Evolutionary conservation across 2,888 invertebrate genomes (phyloP), one percentile per base, ranked within the genome.

Genomic region (Nebria brevicollis): DNA sequence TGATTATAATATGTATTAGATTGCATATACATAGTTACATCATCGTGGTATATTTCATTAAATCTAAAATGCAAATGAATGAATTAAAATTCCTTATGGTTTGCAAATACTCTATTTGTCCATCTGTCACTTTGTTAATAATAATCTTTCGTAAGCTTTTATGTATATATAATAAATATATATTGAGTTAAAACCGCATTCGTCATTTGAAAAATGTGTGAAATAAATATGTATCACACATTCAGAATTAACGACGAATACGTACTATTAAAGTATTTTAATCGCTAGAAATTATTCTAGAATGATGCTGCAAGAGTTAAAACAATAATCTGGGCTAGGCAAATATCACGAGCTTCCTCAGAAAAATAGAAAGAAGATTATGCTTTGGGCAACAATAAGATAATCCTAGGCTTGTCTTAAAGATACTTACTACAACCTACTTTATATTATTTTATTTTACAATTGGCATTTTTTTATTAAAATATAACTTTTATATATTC

Each of bases 1-100:
- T 13, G 15, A 66, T 66, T 66, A 20, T 66, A 66, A 66, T 66
- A 66, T 66, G 66, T 66, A 66, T 66, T 66, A 66, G 66, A 66
- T 20, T 66, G 25, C 66, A 66, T 20, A 25, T 15, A 66, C 34
- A 66, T 66, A 66, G 34, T 34, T 34, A 34, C 34, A 20, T 66
- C 66, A 25, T 20, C 1, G n/a, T 66, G 25, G 15, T 13, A 13
- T 7, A 65, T 65, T 65, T 20, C 2, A 66, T 66, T 66, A 7
- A 66, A 13, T 15, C n/a, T 25, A n/a, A 25, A 66, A n/a, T 66
- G n/a, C 15, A 66, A 66, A 66, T 66, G 8, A 66, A 66, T 66
- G 15, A 20, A 66, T 8, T 66, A 66, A 8, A n/a, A 20, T 20
- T 25, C 15, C 25, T 20, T 66, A 66, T 66, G 7, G 11, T 13